Base-by-base conservation (phyloP, 2,797 vertebrate species). In the Aeoliscus strigatus region DNA sequence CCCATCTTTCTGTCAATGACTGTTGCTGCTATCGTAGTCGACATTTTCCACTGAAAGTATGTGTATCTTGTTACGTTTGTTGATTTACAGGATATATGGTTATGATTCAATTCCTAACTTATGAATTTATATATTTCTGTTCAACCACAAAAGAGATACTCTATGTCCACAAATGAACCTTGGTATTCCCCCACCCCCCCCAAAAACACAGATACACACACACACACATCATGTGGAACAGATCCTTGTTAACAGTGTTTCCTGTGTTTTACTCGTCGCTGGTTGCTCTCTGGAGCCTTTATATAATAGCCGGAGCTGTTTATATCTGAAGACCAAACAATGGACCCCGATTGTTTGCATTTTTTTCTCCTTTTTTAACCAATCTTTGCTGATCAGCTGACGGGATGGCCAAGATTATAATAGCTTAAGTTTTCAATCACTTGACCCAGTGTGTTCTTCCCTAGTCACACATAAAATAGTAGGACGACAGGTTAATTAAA, bases 241-340 rank as follows among this genome's bases (percentile, higher is more conserved):
- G 74, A 75, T 76, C 61, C 61, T 68, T 68, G 74, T 75, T 65
- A 79, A 78, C 72, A 82, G 79, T 64, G 73, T 81, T 85, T 82
- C 79, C 79, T 85, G 79, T 84, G 75, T 85, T 78, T 70, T 64
- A 74, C 69, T 79, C 77, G 70, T 81, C 74, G 49, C 59, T 73
- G 71, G 54, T 66, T 66, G 72, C 64, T 74, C 63, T 81, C 75
- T 40, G 45, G 44, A 75, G 60, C 44, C 53, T 78, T 82, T 77
- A 77, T 66, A 74, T 82, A 84, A 82, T 74, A 60, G 58, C 39
- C 45, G 23, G 37, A 53, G 65, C 75, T 73, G 80, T 77, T 75
- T 82, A 80, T 81, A 78, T 79, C 66, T 53, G 42, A 35, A 62
- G 36, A 63, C 58, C 51, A 69, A 80, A 82, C 82, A 83, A 79